phyloP scores from a whole-genome alignment of 2,888 invertebrate genomes.

The Liopterus haemorrhoidalis region DNA sequence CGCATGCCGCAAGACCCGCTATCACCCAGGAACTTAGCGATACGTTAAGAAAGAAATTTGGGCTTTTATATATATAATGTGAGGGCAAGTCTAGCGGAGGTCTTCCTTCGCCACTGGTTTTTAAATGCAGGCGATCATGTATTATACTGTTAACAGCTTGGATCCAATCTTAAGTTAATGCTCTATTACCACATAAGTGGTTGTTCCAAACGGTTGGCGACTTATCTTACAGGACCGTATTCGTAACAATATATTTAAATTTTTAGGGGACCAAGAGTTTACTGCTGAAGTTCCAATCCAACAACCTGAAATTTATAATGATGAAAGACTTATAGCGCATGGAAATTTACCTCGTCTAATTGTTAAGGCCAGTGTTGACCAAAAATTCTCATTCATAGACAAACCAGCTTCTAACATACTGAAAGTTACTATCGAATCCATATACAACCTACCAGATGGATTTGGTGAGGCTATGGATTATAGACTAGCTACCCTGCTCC shows the following conservation, averaged over 20 bases:
- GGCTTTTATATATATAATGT: no score
- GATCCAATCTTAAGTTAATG: no score
- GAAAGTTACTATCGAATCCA: conserved; percentile 40
- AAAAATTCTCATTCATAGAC: conserved; percentile 27
- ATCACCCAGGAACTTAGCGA: no score
- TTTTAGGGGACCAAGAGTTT: conserved; percentile 8
- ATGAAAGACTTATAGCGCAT: conserved; percentile 36
- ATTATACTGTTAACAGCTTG: no score
- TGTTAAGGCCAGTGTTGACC: conserved; percentile 34
- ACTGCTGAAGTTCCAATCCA: conserved; percentile 28
- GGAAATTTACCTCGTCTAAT: conserved; percentile 38
- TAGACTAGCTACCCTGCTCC: conserved; percentile 35
- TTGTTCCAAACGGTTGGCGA: no score
- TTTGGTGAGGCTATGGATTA: conserved; percentile 36
- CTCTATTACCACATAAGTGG: no score
- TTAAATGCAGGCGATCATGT: no score
- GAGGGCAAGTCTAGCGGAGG: no score
- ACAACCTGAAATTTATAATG: conserved; percentile 31
- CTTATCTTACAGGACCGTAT: no score
- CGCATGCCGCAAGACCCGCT: no score
- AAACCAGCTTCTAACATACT: conserved; percentile 33
- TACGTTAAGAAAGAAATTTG: no score
- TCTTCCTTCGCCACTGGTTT: no score
- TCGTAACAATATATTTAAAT: background rate
- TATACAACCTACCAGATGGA: conserved; percentile 39